Evolutionary conservation across 2,797 vertebrate species (phyloP).

Genomic region (Bovichtus diacanthus): DNA sequence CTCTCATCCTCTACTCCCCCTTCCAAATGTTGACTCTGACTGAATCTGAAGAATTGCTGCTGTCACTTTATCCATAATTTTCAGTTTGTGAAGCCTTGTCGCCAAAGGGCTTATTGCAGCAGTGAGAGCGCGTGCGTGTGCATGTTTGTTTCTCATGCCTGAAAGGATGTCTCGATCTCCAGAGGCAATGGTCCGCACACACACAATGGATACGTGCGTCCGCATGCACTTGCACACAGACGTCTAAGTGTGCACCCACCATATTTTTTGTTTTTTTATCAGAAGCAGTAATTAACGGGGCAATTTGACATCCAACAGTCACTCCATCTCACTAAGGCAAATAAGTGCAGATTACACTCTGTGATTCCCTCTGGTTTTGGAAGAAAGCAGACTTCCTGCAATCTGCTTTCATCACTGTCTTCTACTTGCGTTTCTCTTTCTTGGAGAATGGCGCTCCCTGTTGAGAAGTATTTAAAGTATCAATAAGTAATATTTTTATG

Average conservation of each 20-base stretch:
- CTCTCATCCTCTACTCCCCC: constrained; percentile 21
- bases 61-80: constrained; percentile 77
- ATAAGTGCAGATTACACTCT: constrained; percentile 27
- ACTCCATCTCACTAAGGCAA: constrained; percentile 19
- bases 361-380: constrained; percentile 25
- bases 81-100: constrained; percentile 61
- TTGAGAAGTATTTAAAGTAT: constrained; percentile 11
- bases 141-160: constrained; percentile 49
- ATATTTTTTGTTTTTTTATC: constrained; percentile 26
- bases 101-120: constrained; percentile 52
- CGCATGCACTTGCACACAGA: background rate
- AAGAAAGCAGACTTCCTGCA: background rate
- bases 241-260: constrained; percentile 1
- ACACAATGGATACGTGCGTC: background rate
- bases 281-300: constrained; percentile 20
- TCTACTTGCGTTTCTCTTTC: background rate
- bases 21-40: constrained; percentile 44
- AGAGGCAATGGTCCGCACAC: background rate
- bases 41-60: constrained; percentile 58
- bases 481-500: background rate
- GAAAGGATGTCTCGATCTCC: constrained; percentile 9
- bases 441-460: background rate
- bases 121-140: constrained; percentile 41
- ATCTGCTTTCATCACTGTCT: background rate
- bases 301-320: constrained; percentile 20